A percentile compares a stretch with the other conserved stretches of the same genome.
Evolutionary conservation across 2,797 vertebrate species (phyloP).

Genomic region (Acanthis flammea): DNA sequence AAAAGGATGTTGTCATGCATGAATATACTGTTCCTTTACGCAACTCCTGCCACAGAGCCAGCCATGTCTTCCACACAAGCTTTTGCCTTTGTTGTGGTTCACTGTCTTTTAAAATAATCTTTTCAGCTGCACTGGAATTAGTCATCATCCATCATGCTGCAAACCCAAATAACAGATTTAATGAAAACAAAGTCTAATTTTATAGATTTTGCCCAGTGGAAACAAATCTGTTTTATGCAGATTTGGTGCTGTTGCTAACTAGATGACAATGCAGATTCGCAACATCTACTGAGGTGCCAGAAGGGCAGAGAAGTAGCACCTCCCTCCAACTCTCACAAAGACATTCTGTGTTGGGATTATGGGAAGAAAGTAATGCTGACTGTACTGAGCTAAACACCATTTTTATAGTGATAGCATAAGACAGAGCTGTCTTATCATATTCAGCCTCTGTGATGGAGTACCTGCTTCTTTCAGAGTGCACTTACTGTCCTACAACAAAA

Average conservation of each 20-base stretch:
- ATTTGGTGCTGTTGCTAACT: background rate
- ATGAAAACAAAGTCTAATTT: background rate
- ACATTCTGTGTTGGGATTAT: rapidly evolving
- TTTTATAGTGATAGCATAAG: background rate
- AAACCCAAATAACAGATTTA: background rate
- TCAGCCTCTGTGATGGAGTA: background rate
- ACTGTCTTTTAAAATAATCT: background rate
- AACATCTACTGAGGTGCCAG: background rate
- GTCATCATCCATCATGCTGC: background rate
- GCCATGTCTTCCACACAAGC: background rate
- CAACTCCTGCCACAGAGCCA: background rate
- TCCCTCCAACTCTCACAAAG: background rate
- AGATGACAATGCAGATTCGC: background rate
- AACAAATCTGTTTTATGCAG: background rate
- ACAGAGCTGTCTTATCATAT: background rate
- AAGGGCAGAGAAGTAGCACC: background rate
- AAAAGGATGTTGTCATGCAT: background rate
- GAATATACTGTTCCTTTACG: background rate
- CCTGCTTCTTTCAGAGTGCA: background rate
- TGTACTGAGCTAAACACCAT: background rate
- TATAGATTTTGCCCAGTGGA: background rate
- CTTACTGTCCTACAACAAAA: background rate
- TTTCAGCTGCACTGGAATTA: background rate
- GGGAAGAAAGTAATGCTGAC: background rate
- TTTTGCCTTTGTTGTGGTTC: constrained; percentile 10